Conservation (phyloP, 2,797 vertebrate species). For the Tarsius wallacei region DNA sequence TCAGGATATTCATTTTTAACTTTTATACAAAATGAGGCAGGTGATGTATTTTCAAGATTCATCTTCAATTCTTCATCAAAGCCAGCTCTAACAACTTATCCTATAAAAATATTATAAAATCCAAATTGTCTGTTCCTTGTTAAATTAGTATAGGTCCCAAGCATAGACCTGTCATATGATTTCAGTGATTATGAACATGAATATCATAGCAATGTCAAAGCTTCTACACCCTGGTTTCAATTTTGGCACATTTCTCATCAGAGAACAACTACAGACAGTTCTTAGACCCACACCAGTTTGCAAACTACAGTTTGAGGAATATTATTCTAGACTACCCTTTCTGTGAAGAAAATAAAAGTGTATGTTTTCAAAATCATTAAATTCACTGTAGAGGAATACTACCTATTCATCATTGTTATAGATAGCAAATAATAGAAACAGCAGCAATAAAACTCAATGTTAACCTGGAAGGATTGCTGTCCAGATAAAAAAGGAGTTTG, state of each 20-base stretch:
- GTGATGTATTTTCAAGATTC: neutral
- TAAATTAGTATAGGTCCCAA: neutral
- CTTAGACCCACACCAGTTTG: neutral
- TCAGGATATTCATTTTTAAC: constrained; percentile 12
- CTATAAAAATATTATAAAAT: neutral
- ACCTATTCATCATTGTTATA: neutral
- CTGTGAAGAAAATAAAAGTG: neutral
- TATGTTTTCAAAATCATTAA: constrained; percentile 61
- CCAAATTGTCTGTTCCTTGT: neutral
- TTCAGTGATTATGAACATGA: neutral
- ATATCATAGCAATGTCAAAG: neutral
- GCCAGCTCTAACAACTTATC: neutral
- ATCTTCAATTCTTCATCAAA: neutral
- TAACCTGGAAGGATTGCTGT: constrained; percentile 9
- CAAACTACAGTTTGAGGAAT: neutral
- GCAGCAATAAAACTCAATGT: constrained; percentile 38
- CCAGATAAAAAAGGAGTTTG: constrained; percentile 11
- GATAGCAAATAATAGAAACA: constrained; percentile 57
- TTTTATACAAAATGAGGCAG: constrained; percentile 51
- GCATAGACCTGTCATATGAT: neutral
- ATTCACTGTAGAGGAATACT: neutral
- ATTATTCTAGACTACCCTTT: neutral
- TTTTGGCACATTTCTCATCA: neutral
- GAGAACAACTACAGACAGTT: neutral
- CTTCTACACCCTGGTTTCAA: neutral